Evolutionary conservation across 1,140 invertebrate genomes (phyloP), one percentile per base, ranked within the genome.

Genomic region (Pseudomyrmex cubaensis): DNA sequence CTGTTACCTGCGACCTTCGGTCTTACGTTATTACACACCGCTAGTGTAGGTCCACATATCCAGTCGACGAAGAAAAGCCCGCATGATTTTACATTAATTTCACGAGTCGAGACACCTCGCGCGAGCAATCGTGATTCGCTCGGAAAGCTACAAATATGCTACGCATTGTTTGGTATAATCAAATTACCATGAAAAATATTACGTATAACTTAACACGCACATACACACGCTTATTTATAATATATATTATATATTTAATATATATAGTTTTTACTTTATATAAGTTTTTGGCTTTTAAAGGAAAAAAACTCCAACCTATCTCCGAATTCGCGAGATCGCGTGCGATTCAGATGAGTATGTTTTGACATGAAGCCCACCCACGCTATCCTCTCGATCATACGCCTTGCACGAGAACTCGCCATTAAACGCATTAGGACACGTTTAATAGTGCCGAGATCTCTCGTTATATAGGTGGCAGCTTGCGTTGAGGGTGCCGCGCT

Each of bases 351-450:
- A 48, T 82, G 73, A 74, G 74, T 73, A 86, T 93, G 91, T 93
- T 93, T 91, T 93, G 93, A 93, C 92, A 90, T 88, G 85, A 76
- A 89, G 87, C 61, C 92, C 92, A 91, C 92, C 91, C 90, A 90
- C 92, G 88, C 91, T 90, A 70, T 56, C 66, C 64, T 9, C 92
- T 89, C 91, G 91, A 91, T 75, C 78, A 59, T 70, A 78, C 85
- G 86, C 88, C 50, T 87, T 82, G 86, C 90, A 93, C 91, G 90
- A 89, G 89, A 92, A 92, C 90, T 91, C 89, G 89, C 91, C 91
- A 93, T 94, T 94, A 94, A 93, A 91, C 91, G 91, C 90, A 93
- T 94, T 93, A 93, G 91, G 90, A 89, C 91, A 82, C 87, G 90
- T 93, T 93, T 93, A 93, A 92, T 90, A 86, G 84, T 64, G 56